Conservation (phyloP, 2,888 invertebrate genomes). For the Saturnia japonica region DNA sequence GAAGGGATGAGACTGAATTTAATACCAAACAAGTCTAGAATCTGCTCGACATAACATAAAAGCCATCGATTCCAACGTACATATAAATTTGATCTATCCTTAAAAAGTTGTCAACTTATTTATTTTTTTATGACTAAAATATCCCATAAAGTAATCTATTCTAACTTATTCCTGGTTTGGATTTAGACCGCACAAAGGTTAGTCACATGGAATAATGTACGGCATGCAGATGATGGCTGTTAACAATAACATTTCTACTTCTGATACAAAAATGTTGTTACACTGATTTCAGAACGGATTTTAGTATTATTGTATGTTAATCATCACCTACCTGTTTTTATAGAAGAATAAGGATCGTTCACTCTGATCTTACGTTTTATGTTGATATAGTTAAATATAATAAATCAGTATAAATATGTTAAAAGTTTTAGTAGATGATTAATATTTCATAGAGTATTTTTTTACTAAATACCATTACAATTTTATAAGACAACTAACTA, state of each 20-base stretch:
- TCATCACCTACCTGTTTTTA: background rate
- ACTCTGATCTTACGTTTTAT: background rate
- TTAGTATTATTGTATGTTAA: background rate
- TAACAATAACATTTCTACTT: background rate
- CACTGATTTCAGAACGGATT: too few species aligned
- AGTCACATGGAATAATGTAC: background rate
- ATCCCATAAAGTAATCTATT: constrained; percentile 1
- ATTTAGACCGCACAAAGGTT: background rate
- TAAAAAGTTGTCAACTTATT: background rate
- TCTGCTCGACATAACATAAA: too few species aligned
- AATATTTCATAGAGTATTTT: background rate
- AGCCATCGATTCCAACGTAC: background rate
- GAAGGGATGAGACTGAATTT: too few species aligned
- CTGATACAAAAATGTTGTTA: background rate
- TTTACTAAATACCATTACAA: background rate
- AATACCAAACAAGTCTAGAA: too few species aligned
- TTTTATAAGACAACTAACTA: too few species aligned
- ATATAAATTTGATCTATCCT: background rate
- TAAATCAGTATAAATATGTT: background rate
- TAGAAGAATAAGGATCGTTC: background rate
- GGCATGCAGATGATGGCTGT: background rate
- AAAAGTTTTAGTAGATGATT: background rate
- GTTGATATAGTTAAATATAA: background rate
- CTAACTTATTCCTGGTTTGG: background rate
- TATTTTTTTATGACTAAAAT: background rate